phyloP scores from a whole-genome alignment of 2,888 invertebrate genomes.

The Alsophila aescularia region DNA sequence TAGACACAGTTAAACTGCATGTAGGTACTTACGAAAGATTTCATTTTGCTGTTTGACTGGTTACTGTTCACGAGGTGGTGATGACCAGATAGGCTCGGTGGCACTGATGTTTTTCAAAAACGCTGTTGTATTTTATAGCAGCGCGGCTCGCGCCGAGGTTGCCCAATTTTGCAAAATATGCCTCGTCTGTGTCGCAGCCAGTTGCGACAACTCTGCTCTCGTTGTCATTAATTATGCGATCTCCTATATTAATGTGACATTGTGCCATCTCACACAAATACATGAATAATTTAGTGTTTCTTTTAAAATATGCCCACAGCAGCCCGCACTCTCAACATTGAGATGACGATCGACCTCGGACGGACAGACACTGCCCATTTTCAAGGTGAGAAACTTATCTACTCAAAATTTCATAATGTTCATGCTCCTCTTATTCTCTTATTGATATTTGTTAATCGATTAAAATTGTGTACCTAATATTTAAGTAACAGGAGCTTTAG shows the following conservation, averaged over 20 bases:
- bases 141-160: conserved; percentile 28
- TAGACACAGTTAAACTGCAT: neutral
- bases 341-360: neutral
- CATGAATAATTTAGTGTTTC: conserved; percentile 6
- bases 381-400: neutral
- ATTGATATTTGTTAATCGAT: too few species aligned
- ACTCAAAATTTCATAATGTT: too few species aligned
- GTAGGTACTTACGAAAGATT: conserved; percentile 50
- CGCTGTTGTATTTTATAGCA: conserved; percentile 40
- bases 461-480: too few species aligned
- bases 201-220: conserved; percentile 39
- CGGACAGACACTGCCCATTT: neutral
- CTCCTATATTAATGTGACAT: conserved; percentile 25
- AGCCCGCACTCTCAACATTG: neutral
- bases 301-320: neutral
- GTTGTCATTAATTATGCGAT: conserved; percentile 30
- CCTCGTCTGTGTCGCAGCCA: neutral
- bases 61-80: conserved; percentile 24
- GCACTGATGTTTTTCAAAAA: conserved; percentile 35
- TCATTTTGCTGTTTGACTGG: conserved; percentile 43
- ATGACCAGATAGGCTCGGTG: conserved; percentile 4
- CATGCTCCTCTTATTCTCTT: too few species aligned
- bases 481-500: too few species aligned
- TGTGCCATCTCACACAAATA: conserved; percentile 23
- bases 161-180: conserved; percentile 39